Percentiles rank a stretch among this genome's conserved stretches.
phyloP scores from a whole-genome alignment of 2,797 vertebrate genomes.

The Acipenser ruthenus region DNA sequence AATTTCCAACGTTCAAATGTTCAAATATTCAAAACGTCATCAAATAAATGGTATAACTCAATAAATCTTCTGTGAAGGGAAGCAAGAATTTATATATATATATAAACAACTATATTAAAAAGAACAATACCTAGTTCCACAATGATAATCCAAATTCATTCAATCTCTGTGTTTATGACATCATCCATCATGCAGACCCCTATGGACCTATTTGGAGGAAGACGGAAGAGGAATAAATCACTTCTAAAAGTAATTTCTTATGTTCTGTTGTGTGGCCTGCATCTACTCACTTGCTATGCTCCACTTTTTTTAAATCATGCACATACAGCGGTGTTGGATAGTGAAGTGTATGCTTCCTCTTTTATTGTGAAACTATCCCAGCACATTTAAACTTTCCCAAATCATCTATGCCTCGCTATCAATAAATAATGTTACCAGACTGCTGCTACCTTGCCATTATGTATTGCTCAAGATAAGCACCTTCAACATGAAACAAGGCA shows the following conservation, averaged over 20 bases:
- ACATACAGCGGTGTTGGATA: no score
- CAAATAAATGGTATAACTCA: neutral
- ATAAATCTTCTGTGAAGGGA: neutral
- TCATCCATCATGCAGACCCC: constrained; percentile 19
- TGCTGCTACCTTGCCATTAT: neutral
- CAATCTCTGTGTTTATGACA: constrained; percentile 19
- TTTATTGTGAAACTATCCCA: no score
- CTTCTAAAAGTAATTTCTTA: neutral
- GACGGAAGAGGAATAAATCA: constrained; percentile 37
- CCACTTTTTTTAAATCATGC: no score
- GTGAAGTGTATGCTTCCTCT: no score
- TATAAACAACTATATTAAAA: neutral
- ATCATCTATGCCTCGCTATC: constrained; percentile 37
- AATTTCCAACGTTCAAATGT: no score
- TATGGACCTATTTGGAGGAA: constrained; percentile 27
- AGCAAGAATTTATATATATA: no score
- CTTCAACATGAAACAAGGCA: constrained; percentile 5
- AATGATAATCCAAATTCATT: constrained; percentile 15
- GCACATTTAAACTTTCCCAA: constrained; percentile 9
- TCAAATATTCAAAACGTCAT: no score
- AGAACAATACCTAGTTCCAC: constrained; percentile 1
- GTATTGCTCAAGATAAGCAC: neutral
- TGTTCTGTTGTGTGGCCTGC: no score
- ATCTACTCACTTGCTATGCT: no score
- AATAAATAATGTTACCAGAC: constrained; percentile 36